Evolutionary conservation across 1,140 invertebrate genomes (phyloP).

Genomic region (Danaus plexippus): DNA sequence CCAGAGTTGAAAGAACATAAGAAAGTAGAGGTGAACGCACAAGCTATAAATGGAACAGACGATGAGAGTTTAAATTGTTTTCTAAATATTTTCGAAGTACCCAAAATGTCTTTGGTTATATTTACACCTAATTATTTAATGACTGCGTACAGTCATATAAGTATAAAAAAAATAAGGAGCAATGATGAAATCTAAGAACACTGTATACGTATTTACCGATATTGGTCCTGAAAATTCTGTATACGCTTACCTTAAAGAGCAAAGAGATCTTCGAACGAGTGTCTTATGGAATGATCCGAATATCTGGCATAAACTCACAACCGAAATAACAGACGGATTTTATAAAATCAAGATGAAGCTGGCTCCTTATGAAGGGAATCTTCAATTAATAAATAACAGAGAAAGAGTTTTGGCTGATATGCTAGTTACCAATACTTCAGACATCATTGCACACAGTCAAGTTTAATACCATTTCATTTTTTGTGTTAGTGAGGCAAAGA

Average conservation of each 20-base stretch:
- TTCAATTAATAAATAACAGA: too few relatives aligned
- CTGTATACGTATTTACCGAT: conserved; percentile 56
- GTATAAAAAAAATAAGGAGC: conserved; percentile 64
- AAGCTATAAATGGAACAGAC: conserved; percentile 26
- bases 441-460: conserved; percentile 47
- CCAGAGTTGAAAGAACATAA: conserved; percentile 37
- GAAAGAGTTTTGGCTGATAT: conserved; percentile 27
- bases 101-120: conserved; percentile 37
- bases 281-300: conserved; percentile 50
- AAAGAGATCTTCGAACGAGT: conserved; percentile 40
- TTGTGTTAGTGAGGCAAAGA: conserved; percentile 66
- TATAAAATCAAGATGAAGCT: too few relatives aligned
- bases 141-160: conserved; percentile 49
- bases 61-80: too few relatives aligned
- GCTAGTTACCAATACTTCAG: conserved; percentile 36
- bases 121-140: conserved; percentile 61
- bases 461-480: conserved; percentile 47
- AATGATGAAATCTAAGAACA: conserved; percentile 55
- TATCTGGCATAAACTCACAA: conserved; percentile 47
- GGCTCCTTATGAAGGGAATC: too few relatives aligned
- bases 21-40: conserved; percentile 33
- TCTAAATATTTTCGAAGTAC: too few relatives aligned
- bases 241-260: conserved; percentile 57
- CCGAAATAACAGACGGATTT: not conserved
- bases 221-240: conserved; percentile 56